Evolutionary conservation across 2,113 vertebrate genomes (phyloP), one percentile per base, ranked within the genome.

Genomic region (Lampris megalopsis): DNA sequence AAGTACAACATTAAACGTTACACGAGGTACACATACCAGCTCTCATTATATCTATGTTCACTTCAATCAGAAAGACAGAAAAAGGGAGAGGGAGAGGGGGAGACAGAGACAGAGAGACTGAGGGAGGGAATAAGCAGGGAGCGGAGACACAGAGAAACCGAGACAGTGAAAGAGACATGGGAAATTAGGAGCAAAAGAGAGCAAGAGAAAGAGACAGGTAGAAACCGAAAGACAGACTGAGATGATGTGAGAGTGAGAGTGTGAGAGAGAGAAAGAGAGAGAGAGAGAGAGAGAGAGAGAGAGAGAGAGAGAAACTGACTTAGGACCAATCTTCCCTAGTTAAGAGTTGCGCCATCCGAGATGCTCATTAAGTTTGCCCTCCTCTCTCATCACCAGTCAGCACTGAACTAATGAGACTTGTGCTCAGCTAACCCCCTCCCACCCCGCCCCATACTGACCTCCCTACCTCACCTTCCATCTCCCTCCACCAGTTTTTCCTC

Each of bases 331-430:
- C 24, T 24, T 24, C 24, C 24, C 24, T 24, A 24, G 24, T 24
- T 24, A 24, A 24, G 24, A 24, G 24, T 24, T 24, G 24, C 24
- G 24, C 24, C 24, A 24, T 24, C 24, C 24, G 24, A 24, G 24
- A 0, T 74, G 80, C 59, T 77, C 49, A 80, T 83, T 68, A 77
- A 11, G 35, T 60, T 43, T 3, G 43, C 1, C 64, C 59, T 64
- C 54, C 68, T 10, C 35, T 62, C 58, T 45, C 43, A 6, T 45
- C 43, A 6, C 43, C 43, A 45, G 3, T 45, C 43, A 24, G 43
- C 43, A 11, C 9, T n/a, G 36, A 35, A 49, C 24, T 43, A 9
- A 76, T 45, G 5, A 58, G 48, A 42, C 48, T 70, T 61, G 40
- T 42, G 38, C 5, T 24, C n/a, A 9, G 9, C 72, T 82, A 0